Evolutionary conservation across 2,113 vertebrate genomes (phyloP).

Genomic region (Oxyruncus cristatus): DNA sequence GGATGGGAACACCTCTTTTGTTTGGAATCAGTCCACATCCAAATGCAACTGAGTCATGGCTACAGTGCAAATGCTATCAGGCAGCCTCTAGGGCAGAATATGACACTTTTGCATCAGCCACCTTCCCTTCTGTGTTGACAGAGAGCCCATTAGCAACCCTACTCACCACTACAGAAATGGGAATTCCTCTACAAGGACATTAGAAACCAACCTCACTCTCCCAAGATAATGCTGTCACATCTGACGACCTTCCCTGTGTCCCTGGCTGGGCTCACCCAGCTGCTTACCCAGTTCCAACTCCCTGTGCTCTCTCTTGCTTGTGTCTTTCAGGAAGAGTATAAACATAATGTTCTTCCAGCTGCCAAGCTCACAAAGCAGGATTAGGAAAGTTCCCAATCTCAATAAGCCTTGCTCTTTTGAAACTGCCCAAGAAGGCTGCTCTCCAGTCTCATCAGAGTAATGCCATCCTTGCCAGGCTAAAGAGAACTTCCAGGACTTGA

Average conservation of each 20-base stretch:
- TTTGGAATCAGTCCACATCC: rapidly evolving
- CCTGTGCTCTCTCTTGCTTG: conserved; percentile 63
- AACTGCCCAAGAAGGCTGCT: neutral
- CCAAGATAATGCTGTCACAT: neutral
- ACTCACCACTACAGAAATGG: neutral
- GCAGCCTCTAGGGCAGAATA: neutral
- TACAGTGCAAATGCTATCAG: too few species aligned
- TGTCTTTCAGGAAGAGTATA: conserved; percentile 59
- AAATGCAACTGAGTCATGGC: neutral
- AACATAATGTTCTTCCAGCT: neutral
- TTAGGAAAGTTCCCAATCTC: neutral
- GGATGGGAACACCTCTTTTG: neutral
- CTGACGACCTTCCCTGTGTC: neutral
- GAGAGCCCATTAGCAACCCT: neutral
- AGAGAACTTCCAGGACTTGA: neutral
- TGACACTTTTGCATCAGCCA: neutral
- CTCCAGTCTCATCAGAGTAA: neutral
- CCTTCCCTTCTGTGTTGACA: rapidly evolving
- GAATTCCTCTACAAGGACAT: neutral
- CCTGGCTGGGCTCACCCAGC: conserved; percentile 36
- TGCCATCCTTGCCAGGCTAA: neutral
- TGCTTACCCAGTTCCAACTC: conserved; percentile 65
- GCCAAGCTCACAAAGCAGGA: neutral
- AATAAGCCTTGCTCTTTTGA: neutral
- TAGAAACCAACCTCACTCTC: neutral